These are phyloP conservation scores for Myiothlypis chrysogaster DNA, from an alignment of 2,797 vertebrate genomes.

Conservation along the genomic window DNA sequence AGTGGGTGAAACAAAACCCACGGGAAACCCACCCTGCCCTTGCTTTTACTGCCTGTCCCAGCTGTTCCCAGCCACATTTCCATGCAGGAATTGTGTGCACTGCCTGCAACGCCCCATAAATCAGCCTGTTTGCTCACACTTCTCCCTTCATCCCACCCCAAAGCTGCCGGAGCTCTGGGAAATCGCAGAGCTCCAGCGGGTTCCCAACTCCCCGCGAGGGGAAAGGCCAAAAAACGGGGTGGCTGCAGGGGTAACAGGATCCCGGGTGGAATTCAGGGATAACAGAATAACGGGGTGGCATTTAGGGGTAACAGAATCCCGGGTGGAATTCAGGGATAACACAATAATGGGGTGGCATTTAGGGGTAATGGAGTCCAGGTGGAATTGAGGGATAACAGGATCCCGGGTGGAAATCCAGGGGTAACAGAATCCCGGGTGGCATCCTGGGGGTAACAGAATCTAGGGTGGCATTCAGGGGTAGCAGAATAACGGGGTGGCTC, in stretches of 20 bases:
- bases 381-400: neutral
- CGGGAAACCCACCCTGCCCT: neutral
- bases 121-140: neutral
- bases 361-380: neutral
- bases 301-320: neutral
- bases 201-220: fast-evolving
- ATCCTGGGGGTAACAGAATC: neutral
- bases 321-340: too few relatives aligned
- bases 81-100: fast-evolving
- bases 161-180: neutral
- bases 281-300: neutral
- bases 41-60: neutral
- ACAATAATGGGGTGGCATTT: neutral
- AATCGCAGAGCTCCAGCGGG: neutral
- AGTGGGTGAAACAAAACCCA: neutral
- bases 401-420: neutral
- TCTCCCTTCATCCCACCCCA: neutral
- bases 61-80: neutral
- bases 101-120: neutral
- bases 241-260: neutral
- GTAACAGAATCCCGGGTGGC: too few relatives aligned
- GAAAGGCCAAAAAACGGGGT: neutral
- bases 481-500: neutral
- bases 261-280: neutral
- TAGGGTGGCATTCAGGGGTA: neutral